Evolutionary conservation across 2,797 vertebrate genomes (phyloP).

Genomic region (Spheniscus humboldti): DNA sequence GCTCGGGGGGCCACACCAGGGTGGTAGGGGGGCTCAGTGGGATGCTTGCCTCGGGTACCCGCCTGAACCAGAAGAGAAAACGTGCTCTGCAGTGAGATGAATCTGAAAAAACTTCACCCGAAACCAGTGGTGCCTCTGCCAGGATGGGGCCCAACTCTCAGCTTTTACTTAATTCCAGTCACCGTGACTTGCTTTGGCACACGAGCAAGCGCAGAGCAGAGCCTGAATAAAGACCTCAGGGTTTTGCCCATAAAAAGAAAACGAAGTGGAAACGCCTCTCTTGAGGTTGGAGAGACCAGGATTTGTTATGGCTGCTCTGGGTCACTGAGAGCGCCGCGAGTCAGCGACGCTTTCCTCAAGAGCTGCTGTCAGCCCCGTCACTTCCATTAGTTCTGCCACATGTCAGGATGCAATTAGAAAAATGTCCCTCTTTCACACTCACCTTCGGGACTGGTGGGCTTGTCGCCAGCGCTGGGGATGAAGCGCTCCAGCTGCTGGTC

Average conservation of each 20-base stretch:
- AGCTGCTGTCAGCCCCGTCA: neutral
- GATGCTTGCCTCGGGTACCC: neutral
- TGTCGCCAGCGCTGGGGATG: fast-evolving
- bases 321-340: fast-evolving
- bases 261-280: neutral
- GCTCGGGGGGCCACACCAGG: too few species aligned
- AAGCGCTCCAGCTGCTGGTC: neutral
- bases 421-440: neutral
- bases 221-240: neutral
- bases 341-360: neutral
- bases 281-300: neutral
- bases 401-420: neutral
- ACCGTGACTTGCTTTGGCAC: neutral
- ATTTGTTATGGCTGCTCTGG: neutral
- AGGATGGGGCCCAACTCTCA: fast-evolving
- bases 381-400: neutral
- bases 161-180: neutral
- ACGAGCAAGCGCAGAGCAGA: neutral
- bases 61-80: neutral
- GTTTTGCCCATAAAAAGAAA: neutral
- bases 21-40: fast-evolving
- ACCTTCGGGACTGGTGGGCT: neutral
- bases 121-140: neutral
- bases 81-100: neutral
- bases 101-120: neutral